Evolutionary conservation across 1,140 invertebrate genomes (phyloP).

Genomic region (Drosophila erecta): DNA sequence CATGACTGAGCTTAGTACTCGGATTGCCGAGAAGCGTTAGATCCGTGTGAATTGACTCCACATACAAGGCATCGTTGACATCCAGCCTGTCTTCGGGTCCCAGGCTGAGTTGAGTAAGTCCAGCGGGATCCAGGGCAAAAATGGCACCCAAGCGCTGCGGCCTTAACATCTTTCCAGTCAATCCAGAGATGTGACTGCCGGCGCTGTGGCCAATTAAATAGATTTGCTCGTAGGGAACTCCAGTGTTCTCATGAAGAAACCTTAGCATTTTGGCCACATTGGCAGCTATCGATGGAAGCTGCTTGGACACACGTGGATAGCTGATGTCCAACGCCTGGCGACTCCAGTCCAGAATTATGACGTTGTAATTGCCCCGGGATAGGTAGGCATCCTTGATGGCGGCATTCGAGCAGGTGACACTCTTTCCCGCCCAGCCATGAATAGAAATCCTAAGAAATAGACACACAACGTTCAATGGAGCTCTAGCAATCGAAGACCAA

Average conservation of each 20-base stretch:
- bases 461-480: too few relatives aligned
- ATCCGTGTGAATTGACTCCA: slow-evolving; percentile 91
- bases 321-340: slow-evolving; percentile 69
- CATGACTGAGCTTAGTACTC: slow-evolving; percentile 87
- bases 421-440: slow-evolving; percentile 74
- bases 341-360: slow-evolving; percentile 87
- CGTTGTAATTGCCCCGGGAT: slow-evolving; percentile 85
- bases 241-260: slow-evolving; percentile 83
- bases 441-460: slow-evolving; percentile 50
- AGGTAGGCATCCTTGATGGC: slow-evolving; percentile 81
- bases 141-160: slow-evolving; percentile 74
- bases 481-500: not conserved
- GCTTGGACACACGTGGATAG: slow-evolving; percentile 68
- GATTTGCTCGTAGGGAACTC: slow-evolving; percentile 73
- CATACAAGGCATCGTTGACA: slow-evolving; percentile 87
- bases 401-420: slow-evolving; percentile 71
- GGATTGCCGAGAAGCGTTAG: slow-evolving; percentile 86
- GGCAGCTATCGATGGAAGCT: slow-evolving; percentile 63
- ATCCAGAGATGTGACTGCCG: slow-evolving; percentile 85
- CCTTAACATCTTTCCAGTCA: slow-evolving; percentile 78
- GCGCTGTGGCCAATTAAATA: slow-evolving; percentile 86
- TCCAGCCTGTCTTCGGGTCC: slow-evolving; percentile 85
- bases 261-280: slow-evolving; percentile 64
- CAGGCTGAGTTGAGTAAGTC: slow-evolving; percentile 80
- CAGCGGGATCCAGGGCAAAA: slow-evolving; percentile 86